These are phyloP conservation scores for Eulemur coronatus DNA, from an alignment of 2,797 vertebrate species.

Conservation along the genomic window DNA sequence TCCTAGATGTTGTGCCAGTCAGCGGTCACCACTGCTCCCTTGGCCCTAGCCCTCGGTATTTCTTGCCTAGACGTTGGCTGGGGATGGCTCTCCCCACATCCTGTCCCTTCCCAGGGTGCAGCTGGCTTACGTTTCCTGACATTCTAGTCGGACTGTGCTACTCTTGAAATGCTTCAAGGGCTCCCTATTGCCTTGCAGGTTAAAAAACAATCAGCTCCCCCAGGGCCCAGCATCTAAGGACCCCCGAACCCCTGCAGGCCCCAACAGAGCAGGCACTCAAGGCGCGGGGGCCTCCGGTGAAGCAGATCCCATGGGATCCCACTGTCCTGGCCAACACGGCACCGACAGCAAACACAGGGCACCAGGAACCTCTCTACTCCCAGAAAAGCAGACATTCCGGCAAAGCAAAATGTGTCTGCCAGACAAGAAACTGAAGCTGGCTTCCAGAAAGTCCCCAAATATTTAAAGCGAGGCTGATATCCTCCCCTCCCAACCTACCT, in stretches of 20 bases:
- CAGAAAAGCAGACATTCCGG: not conserved
- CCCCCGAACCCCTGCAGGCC: too few relatives aligned
- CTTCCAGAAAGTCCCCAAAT: not conserved
- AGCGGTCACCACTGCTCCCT: accelerated
- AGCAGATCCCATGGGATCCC: not conserved
- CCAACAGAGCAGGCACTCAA: not conserved
- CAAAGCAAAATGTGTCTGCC: not conserved
- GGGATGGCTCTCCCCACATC: not conserved
- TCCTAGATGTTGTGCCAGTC: too few relatives aligned
- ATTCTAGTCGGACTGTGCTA: not conserved
- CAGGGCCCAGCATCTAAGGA: not conserved
- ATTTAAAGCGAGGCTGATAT: not conserved
- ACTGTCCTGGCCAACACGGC: accelerated
- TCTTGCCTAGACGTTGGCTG: not conserved
- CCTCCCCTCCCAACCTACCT: not conserved
- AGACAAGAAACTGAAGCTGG: not conserved
- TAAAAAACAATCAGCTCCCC: not conserved
- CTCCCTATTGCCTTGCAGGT: not conserved
- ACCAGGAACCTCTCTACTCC: not conserved
- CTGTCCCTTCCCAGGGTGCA: not conserved
- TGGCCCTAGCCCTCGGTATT: too few relatives aligned
- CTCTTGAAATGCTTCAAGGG: not conserved
- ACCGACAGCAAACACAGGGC: not conserved
- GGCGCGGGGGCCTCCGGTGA: not conserved
- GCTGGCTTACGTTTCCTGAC: accelerated